Percentiles rank a stretch among this genome's conserved stretches.
phyloP scores from a whole-genome alignment of 2,888 invertebrate species.

The Crematogaster levior region DNA sequence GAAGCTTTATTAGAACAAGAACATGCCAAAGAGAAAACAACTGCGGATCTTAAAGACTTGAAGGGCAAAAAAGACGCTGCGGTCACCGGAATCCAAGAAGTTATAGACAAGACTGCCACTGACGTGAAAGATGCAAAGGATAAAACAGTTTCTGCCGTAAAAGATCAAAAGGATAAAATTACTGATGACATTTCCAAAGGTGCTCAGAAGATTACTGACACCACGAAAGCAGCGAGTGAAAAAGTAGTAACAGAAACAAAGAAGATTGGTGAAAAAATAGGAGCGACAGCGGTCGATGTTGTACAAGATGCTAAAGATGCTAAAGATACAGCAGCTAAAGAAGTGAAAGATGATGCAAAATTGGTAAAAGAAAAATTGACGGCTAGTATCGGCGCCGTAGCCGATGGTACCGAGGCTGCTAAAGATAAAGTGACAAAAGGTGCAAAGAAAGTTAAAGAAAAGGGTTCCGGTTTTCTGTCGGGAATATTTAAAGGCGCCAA shows the following conservation, averaged over 20 bases:
- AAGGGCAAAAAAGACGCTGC: slow-evolving; percentile 39
- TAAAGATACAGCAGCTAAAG: slow-evolving; percentile 51
- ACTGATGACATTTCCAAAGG: not conserved
- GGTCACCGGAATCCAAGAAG: not conserved
- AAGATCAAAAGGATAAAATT: slow-evolving; percentile 4
- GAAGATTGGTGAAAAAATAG: not conserved
- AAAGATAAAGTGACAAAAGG: slow-evolving; percentile 57
- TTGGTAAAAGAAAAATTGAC: slow-evolving; percentile 57
- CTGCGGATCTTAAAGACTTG: slow-evolving; percentile 51
- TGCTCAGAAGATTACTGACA: not conserved
- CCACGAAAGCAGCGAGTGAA: not conserved
- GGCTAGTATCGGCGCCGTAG: slow-evolving; percentile 47
- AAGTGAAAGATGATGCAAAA: slow-evolving; percentile 58
- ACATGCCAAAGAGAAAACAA: slow-evolving; percentile 68
- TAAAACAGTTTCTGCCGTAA: not conserved
- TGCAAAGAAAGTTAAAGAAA: slow-evolving; percentile 68
- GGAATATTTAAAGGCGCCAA: slow-evolving; percentile 75
- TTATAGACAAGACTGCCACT: not conserved
- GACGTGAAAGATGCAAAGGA: not conserved
- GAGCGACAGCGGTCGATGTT: not conserved
- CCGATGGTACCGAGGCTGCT: slow-evolving; percentile 61
- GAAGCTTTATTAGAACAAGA: slow-evolving; percentile 85
- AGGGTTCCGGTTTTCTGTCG: slow-evolving; percentile 68
- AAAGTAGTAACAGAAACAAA: slow-evolving; percentile 83
- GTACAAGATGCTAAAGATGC: slow-evolving; percentile 55